A percentile compares a stretch with the other conserved stretches of the same genome.
phyloP scores from a whole-genome alignment of 2,113 vertebrate genomes.

The Oxyruncus cristatus region DNA sequence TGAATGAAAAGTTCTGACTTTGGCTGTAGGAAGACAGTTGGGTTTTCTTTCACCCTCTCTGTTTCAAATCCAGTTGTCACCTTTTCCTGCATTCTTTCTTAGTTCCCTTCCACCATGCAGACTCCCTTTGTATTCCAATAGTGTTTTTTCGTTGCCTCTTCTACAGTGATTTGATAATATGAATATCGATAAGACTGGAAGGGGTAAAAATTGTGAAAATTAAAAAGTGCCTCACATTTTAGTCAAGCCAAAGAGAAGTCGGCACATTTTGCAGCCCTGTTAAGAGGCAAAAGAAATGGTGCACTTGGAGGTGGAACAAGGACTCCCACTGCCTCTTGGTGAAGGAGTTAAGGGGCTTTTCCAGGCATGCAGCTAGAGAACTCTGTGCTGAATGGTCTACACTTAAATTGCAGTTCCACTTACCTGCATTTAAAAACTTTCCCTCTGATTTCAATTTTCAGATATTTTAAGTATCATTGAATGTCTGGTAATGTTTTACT shows the following conservation, averaged over 20 bases:
- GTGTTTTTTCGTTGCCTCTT: rapidly evolving
- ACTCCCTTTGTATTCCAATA: background rate
- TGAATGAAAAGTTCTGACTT: background rate
- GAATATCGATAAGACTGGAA: background rate
- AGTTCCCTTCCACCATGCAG: background rate
- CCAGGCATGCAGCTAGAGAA: rapidly evolving
- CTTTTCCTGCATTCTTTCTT: background rate
- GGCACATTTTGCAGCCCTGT: background rate
- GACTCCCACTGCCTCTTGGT: rapidly evolving
- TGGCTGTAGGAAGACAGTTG: background rate
- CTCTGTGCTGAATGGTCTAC: background rate
- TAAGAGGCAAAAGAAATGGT: background rate
- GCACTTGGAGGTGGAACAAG: background rate
- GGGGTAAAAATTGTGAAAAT: background rate
- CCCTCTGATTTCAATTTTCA: background rate
- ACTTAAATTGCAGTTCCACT: background rate
- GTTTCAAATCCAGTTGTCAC: background rate
- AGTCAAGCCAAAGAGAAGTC: background rate
- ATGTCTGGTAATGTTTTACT: background rate
- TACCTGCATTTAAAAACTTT: background rate
- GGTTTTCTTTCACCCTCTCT: rapidly evolving
- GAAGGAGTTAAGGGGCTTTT: background rate
- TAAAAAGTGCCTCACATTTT: background rate
- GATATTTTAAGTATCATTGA: background rate
- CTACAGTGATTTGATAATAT: background rate